These are phyloP conservation scores for Acleris literana DNA, from an alignment of 2,888 invertebrate species.

Conservation along the genomic window DNA sequence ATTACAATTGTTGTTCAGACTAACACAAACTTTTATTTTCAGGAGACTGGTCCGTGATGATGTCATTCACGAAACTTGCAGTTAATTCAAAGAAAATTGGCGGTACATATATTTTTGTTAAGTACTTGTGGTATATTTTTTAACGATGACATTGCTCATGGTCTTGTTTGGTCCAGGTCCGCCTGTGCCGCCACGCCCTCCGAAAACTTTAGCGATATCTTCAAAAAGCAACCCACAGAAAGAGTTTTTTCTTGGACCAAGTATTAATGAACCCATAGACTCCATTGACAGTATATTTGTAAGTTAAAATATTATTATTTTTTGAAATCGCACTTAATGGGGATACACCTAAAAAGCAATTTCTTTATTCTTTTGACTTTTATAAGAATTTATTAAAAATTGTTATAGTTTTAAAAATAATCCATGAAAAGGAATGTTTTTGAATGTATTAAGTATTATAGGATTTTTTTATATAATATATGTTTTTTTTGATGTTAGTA, in stretches of 20 bases:
- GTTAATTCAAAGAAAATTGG: constrained; percentile 52
- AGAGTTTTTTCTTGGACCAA: constrained; percentile 58
- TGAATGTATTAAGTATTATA: too few relatives aligned
- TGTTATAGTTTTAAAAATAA: too few relatives aligned
- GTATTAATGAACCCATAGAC: constrained; percentile 59
- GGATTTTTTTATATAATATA: too few relatives aligned
- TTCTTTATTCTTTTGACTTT: too few relatives aligned
- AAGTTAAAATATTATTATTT: constrained; percentile 40
- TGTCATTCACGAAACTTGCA: constrained; percentile 65
- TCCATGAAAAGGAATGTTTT: too few relatives aligned
- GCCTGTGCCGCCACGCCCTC: constrained; percentile 88
- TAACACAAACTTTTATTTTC: constrained; percentile 42
- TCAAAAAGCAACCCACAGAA: constrained; percentile 41
- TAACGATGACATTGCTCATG: neutral
- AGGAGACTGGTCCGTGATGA: constrained; percentile 66
- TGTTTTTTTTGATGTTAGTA: too few relatives aligned
- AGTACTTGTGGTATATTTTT: neutral
- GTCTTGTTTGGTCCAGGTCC: constrained; percentile 61
- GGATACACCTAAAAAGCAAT: neutral
- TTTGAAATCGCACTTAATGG: neutral
- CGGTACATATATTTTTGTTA: constrained; percentile 55
- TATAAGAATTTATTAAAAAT: too few relatives aligned
- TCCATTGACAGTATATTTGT: constrained; percentile 51
- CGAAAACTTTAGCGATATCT: constrained; percentile 85
- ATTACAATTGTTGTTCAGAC: neutral